These are phyloP conservation scores for Sebastes iracundus DNA, from an alignment of 2,797 vertebrate genomes.

Conservation along the genomic window DNA sequence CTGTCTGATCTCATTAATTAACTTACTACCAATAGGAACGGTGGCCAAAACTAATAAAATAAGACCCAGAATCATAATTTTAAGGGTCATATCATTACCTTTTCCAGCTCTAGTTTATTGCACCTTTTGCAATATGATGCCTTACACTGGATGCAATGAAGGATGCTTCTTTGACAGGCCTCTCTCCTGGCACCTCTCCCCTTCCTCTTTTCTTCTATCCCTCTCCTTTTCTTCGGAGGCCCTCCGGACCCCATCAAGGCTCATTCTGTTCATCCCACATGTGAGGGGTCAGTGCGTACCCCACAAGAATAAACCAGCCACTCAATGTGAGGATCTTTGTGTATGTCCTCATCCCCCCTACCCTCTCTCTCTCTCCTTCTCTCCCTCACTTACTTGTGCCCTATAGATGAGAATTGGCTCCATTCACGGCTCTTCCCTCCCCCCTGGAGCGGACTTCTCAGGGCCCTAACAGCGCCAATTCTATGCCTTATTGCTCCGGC, in stretches of 20 bases:
- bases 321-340: conserved; percentile 79
- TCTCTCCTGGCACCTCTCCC: conserved; percentile 51
- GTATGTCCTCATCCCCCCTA: conserved; percentile 53
- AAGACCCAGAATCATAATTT: neutral
- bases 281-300: conserved; percentile 75
- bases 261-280: conserved; percentile 76
- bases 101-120: conserved; percentile 1
- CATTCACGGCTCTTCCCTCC: conserved; percentile 69
- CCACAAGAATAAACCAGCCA: conserved; percentile 75
- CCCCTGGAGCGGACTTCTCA: conserved; percentile 70
- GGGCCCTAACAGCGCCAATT: conserved; percentile 65
- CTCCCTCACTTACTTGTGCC: conserved; percentile 65
- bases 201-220: conserved; percentile 52
- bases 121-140: neutral
- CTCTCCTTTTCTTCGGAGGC: conserved; percentile 59
- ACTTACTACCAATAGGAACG: neutral
- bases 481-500: conserved; percentile 74
- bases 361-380: conserved; percentile 12
- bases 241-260: conserved; percentile 69
- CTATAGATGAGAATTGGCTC: conserved; percentile 76
- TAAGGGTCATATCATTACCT: neutral
- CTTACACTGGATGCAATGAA: conserved; percentile 20
- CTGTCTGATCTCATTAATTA: neutral
- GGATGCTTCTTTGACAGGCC: conserved; percentile 51
- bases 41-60: neutral